These are phyloP conservation scores for Apodemus sylvaticus DNA, from an alignment of 2,113 vertebrate genomes.

Conservation along the genomic window DNA sequence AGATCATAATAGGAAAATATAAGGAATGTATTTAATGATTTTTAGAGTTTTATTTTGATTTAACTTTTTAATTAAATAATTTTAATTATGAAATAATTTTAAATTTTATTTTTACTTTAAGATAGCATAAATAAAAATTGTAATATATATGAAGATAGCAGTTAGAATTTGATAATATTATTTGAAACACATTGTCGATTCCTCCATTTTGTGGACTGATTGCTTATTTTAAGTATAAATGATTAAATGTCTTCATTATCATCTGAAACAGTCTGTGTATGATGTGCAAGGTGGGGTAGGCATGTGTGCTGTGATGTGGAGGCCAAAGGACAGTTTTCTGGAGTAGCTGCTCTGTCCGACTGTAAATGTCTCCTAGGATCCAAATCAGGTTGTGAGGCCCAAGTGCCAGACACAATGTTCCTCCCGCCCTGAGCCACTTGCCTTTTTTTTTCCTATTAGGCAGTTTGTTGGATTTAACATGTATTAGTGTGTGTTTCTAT, in stretches of 20 bases:
- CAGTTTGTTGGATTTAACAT: background rate
- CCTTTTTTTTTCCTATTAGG: background rate
- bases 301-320: background rate
- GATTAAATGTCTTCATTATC: background rate
- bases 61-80: conserved; percentile 31
- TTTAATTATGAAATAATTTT: conserved; percentile 47
- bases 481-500: background rate
- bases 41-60: conserved; percentile 19
- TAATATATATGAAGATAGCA: background rate
- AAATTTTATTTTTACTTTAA: conserved; percentile 56
- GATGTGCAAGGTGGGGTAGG: background rate
- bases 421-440: background rate
- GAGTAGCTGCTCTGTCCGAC: background rate
- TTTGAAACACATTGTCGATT: background rate
- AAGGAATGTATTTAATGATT: conserved; percentile 23
- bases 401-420: background rate
- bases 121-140: conserved; percentile 20
- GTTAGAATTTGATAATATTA: conserved; percentile 40
- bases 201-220: background rate
- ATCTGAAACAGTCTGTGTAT: background rate
- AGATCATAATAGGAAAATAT: conserved; percentile 15
- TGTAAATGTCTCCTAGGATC: background rate
- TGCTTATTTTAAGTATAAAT: conserved; percentile 42
- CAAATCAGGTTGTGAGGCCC: background rate
- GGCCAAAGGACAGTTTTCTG: background rate